A percentile compares a stretch with the other conserved stretches of the same genome.
Conservation (phyloP, 2,888 invertebrate genomes). For the Chymomyza fuscimana region DNA sequence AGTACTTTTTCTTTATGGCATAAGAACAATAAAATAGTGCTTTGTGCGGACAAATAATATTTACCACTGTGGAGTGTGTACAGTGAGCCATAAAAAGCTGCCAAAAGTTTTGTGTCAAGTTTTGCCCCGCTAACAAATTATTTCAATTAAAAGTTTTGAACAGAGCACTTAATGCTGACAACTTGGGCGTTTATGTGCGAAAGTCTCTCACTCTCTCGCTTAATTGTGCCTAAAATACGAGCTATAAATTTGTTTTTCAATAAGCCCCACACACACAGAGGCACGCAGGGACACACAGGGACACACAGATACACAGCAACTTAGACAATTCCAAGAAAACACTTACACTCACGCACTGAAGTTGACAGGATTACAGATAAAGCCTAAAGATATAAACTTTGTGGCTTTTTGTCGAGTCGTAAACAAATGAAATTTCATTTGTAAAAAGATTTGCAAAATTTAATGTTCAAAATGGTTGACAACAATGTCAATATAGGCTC, state of each 20-base stretch:
- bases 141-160: conserved; percentile 69
- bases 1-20: neutral
- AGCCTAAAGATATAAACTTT: conserved; percentile 61
- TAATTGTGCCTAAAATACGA: conserved; percentile 64
- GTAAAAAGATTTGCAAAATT: conserved; percentile 55
- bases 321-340: neutral
- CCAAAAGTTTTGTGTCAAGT: conserved; percentile 10
- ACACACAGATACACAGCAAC: conserved; percentile 22
- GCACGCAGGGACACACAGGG: neutral
- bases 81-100: neutral
- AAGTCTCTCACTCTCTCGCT: conserved; percentile 31
- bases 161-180: conserved; percentile 66
- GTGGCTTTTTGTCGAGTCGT: conserved; percentile 68
- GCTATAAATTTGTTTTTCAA: conserved; percentile 47
- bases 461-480: conserved; percentile 48
- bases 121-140: conserved; percentile 55
- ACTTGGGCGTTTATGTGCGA: conserved; percentile 63
- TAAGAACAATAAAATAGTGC: neutral
- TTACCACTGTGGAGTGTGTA: neutral
- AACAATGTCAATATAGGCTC: conserved; percentile 9
- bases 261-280: conserved; percentile 11
- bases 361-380: conserved; percentile 27
- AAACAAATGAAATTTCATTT: conserved; percentile 68
- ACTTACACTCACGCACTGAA: neutral
- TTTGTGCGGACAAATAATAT: neutral